A percentile compares a stretch with the other conserved stretches of the same genome.
Evolutionary conservation across 2,113 vertebrate genomes (phyloP).

Genomic region (Dromiciops gliroides): DNA sequence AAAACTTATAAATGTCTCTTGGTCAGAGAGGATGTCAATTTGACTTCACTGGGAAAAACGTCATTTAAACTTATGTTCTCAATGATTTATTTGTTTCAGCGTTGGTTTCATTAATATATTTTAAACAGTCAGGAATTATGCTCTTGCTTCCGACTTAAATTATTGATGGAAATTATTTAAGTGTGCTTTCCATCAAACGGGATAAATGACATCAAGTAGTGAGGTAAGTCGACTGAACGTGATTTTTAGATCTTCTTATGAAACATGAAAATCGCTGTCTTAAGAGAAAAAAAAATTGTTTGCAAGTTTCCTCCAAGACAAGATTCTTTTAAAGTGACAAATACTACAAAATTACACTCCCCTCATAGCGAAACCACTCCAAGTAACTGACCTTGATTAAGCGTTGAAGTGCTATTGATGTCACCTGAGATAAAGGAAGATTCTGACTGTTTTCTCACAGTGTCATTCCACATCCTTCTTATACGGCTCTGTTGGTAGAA

Average conservation of each 20-base stretch:
- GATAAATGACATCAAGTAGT: constrained; percentile 82
- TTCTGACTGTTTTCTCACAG: constrained; percentile 99
- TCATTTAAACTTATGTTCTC: constrained; percentile 75
- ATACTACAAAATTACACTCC: constrained; percentile 74
- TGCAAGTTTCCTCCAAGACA: background rate
- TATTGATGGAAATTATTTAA: constrained; percentile 78
- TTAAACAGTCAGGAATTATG: constrained; percentile 78
- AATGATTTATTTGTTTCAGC: constrained; percentile 77
- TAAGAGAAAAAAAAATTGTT: constrained; percentile 61
- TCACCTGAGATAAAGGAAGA: constrained; percentile 99
- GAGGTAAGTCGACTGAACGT: constrained; percentile 80
- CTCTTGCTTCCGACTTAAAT: constrained; percentile 71
- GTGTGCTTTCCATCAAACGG: constrained; percentile 82
- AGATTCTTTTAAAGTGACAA: constrained; percentile 74
- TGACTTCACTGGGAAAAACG: constrained; percentile 81
- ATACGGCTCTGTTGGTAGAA: constrained; percentile 97
- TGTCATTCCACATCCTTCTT: constrained; percentile 99
- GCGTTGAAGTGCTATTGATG: constrained; percentile 99
- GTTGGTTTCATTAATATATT: constrained; percentile 75
- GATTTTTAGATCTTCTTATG: constrained; percentile 72
- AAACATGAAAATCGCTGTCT: constrained; percentile 74
- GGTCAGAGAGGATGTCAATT: constrained; percentile 79
- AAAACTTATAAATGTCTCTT: constrained; percentile 78
- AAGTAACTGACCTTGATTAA: constrained; percentile 99
- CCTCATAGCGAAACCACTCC: constrained; percentile 84